Base-by-base conservation (phyloP, 92 coral and sea anemone species). In the Paragorgia papillata region DNA sequence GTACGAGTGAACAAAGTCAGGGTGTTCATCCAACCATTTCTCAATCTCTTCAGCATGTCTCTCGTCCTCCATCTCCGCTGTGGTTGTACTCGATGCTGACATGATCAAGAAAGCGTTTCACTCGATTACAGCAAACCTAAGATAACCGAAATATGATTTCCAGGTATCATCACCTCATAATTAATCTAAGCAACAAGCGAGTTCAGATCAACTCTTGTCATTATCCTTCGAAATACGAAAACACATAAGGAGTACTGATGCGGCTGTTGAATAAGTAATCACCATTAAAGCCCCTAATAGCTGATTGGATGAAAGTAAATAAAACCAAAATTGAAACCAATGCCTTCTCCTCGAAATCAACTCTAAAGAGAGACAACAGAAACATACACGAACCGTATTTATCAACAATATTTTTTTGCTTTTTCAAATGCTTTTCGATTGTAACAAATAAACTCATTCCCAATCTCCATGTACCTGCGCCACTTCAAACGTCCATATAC, bases 1-100 rank as follows among this genome's bases (percentile, higher is more conserved):
- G 74, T 95, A 95, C 32, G 99, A 95, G 77, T 95, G 92, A 64
- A 95, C 99, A 55, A 95, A 95, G 63, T 95, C 99, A 43, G 99
- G 99, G 76, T 95, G 99, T 53, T 95, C 99, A 59, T 95, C 99
- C 57, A 95, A 74, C 99, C 99, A 95, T 43, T 67, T 71, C 85
- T 95, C 97, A 31, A 95, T 88, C 61, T 82, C 84, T 39, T 92
- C 93, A 26, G 78, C 81, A 83, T 79, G 71, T 40, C 88, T 91
- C 69, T 87, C 80, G 75, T 91, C 84, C 82, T 95, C 97, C 78
- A 78, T 85, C 41, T 89, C 90, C 8, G 97, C 84, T 74, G 62
- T 28, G 8, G 97, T 86, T 74, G 62, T 28, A 17, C 97, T 91
- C 69, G 97, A 86, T 84, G 85, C 87, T 82, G 97, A 97, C 97